These are phyloP conservation scores for Nasonia vitripennis DNA, from an alignment of 1,140 invertebrate species.

Conservation along the genomic window DNA sequence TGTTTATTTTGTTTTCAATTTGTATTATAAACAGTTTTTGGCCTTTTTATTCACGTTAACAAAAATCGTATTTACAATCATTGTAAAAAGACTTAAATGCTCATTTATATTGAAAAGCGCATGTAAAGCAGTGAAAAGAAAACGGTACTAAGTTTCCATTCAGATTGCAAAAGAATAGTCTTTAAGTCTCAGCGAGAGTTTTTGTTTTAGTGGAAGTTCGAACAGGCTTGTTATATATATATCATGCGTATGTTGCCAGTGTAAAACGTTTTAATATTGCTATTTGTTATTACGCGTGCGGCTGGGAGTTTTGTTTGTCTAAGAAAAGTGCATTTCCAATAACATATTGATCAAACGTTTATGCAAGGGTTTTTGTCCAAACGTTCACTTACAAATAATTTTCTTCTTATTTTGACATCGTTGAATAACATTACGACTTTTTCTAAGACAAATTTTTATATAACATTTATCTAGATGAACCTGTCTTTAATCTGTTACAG, in stretches of 20 bases:
- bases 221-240: conserved; percentile 53
- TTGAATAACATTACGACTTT: conserved; percentile 21
- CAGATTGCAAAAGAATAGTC: conserved; percentile 49
- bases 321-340: conserved; percentile 51
- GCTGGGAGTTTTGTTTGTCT: conserved; percentile 49
- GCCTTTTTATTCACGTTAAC: conserved; percentile 46
- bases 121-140: conserved; percentile 40
- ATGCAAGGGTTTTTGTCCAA: conserved; percentile 47
- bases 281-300: conserved; percentile 51
- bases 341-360: conserved; percentile 40
- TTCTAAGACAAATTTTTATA: background rate
- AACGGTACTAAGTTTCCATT: conserved; percentile 56
- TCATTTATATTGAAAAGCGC: conserved; percentile 45
- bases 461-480: too few relatives aligned
- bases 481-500: background rate
- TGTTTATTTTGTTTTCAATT: conserved; percentile 55
- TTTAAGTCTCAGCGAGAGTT: conserved; percentile 39
- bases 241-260: conserved; percentile 53
- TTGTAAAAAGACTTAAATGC: conserved; percentile 47
- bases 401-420: conserved; percentile 33
- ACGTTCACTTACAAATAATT: conserved; percentile 19
- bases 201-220: conserved; percentile 46
- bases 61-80: conserved; percentile 49
- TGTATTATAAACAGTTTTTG: conserved; percentile 46
- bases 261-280: conserved; percentile 51